These are phyloP conservation scores for Caenorhabditis sinica DNA, from an alignment of 2,888 invertebrate genomes.

Conservation along the genomic window DNA sequence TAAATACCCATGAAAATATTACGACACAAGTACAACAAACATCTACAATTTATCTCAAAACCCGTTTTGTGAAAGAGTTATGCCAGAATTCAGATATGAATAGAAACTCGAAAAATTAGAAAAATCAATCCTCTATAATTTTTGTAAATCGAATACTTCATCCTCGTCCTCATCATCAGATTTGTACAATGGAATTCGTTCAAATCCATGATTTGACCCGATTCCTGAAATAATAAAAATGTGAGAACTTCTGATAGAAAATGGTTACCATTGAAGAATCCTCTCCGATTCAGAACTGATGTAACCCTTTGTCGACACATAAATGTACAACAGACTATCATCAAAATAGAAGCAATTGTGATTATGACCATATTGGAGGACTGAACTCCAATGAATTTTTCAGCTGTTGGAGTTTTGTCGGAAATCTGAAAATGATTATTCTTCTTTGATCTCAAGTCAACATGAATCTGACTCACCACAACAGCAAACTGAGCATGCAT, in stretches of 20 bases:
- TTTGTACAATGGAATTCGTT: conserved; percentile 74
- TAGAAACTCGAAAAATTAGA: background rate
- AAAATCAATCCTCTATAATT: conserved; percentile 32
- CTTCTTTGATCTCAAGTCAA: background rate
- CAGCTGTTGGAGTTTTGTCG: conserved; percentile 47
- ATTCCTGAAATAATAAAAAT: conserved; percentile 32
- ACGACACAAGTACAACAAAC: background rate
- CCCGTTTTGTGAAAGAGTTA: conserved; percentile 49
- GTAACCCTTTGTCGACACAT: conserved; percentile 68
- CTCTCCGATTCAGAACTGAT: conserved; percentile 69
- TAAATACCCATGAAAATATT: conserved; percentile 27
- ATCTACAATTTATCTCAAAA: conserved; percentile 13
- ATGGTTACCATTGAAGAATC: conserved; percentile 67
- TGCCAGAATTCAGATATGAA: conserved; percentile 39
- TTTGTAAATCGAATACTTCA: conserved; percentile 73
- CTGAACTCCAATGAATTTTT: conserved; percentile 54
- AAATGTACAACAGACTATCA: conserved; percentile 66
- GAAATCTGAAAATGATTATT: conserved; percentile 52
- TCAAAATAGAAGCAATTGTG: conserved; percentile 52
- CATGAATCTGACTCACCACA: conserved; percentile 9
- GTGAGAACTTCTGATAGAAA: background rate
- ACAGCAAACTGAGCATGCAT: conserved; percentile 50
- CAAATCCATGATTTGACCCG: conserved; percentile 69
- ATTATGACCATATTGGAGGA: conserved; percentile 58
- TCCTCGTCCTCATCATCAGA: conserved; percentile 76